Evolutionary conservation across 2,797 vertebrate species (phyloP).

Genomic region (Eutrigla gurnardus): DNA sequence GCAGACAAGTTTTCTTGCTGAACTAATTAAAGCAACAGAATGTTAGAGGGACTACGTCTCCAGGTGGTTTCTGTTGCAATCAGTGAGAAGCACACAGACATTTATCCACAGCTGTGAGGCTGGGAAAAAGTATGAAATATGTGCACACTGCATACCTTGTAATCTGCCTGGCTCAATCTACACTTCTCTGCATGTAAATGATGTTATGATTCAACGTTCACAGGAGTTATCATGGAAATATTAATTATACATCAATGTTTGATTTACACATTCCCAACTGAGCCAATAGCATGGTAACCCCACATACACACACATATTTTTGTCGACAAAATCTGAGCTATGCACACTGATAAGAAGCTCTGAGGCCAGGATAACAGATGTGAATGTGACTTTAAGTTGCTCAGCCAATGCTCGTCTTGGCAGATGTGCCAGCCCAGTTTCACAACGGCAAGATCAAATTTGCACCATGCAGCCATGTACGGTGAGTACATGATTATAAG

Average conservation of each 20-base stretch:
- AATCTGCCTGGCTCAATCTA: conserved; percentile 15
- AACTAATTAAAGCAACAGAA: conserved; percentile 74
- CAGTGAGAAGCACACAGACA: conserved; percentile 42
- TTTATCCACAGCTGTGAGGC: conserved; percentile 54
- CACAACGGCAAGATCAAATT: conserved; percentile 39
- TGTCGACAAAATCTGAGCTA: conserved; percentile 23
- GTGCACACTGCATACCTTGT: conserved; percentile 4
- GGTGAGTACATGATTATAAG: conserved; percentile 20
- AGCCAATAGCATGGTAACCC: not conserved
- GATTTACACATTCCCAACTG: conserved; percentile 14
- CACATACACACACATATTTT: not conserved
- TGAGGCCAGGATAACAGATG: conserved; percentile 49
- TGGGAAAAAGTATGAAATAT: conserved; percentile 26
- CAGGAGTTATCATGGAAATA: not conserved
- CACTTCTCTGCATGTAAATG: conserved; percentile 6
- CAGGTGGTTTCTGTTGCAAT: conserved; percentile 65
- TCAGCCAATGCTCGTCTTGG: conserved; percentile 44
- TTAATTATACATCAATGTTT: not conserved
- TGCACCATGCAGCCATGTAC: conserved; percentile 12
- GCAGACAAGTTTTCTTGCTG: conserved; percentile 64
- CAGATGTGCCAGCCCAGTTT: conserved; percentile 43
- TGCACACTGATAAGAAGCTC: conserved; percentile 30
- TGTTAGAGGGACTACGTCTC: conserved; percentile 57
- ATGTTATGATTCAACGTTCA: conserved; percentile 16
- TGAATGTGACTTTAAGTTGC: conserved; percentile 42